Base-by-base conservation (phyloP, 1,140 invertebrate genomes). In the Vanessa tameamea region DNA sequence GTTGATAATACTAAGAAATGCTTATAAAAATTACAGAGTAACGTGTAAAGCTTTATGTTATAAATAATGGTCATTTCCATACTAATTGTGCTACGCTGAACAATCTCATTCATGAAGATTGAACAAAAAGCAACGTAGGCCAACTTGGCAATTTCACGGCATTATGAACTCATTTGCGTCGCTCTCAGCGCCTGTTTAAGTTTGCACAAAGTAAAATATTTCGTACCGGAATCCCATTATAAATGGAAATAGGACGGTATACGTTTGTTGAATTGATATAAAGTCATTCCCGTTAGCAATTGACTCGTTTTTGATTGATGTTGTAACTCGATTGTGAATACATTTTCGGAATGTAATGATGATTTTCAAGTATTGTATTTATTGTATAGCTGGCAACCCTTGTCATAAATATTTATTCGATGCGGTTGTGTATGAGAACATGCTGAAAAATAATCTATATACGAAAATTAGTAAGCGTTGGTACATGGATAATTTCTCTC, bases 141-240 rank as follows among this genome's bases (percentile, higher is more conserved):
- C 68, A 77, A 71, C 78, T 78, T 68, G 23, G 70, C 75, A 82
- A 80, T 82, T 79, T 78, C 57, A 67, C 71, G 72, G 77, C 48
- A 78, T 85, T 85, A 82, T 83, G 82, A 83, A 85, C 80, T 83
- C 78, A 78, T 85, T 83, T 82, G 65, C 77, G 55, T 59, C 57
- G 47, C 57, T 76, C 57, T 71, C 74, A 66, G 66, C 57, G 75
- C 65, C 73, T 72, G 66, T 79, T 76, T 67, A 73, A 78, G 69
- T 80, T 82, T 78, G 65, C 69, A 72, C 78, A 80, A 76, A 78
- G 79, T 72, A 70, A 77, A 85, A 81, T 82, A 77, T 80, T 82
- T 78, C 78, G 72, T 72, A 78, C 74, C 43, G 51, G 79, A 78
- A 79, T 73, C 68, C 61, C 23, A 57, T 69, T 76, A 64, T 78